Conservation (phyloP, 2,888 invertebrate genomes). For the Microplitis deprimator region DNA sequence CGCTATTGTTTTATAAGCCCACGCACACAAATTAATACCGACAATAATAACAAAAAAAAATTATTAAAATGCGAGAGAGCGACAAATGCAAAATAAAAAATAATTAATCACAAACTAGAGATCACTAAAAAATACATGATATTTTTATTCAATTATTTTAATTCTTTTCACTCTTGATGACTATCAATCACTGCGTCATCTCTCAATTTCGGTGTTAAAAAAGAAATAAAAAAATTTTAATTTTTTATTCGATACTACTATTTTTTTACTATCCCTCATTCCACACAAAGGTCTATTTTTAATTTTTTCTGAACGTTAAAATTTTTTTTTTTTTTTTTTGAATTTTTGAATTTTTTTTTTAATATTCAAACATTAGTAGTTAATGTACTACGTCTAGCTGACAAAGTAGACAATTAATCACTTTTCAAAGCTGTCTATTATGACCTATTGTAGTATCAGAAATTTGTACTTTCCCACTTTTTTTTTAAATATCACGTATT, state of each 20-base stretch:
- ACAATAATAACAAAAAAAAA: neutral
- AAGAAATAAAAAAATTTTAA: conserved; percentile 4
- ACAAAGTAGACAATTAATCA: neutral
- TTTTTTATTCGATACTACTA: conserved; percentile 20
- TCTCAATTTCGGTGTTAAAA: neutral
- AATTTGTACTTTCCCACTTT: conserved; percentile 4
- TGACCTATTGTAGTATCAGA: conserved; percentile 11
- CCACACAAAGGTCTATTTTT: neutral
- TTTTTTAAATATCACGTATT: neutral
- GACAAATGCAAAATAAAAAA: neutral
- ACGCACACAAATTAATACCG: conserved; percentile 13
- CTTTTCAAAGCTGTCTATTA: neutral
- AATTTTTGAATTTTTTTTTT: neutral
- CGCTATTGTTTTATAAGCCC: conserved; percentile 9
- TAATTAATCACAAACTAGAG: neutral
- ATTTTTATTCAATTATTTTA: neutral
- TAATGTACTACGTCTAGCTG: neutral
- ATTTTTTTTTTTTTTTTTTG: neutral
- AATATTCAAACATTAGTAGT: neutral
- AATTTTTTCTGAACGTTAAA: neutral
- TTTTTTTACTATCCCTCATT: conserved; percentile 17
- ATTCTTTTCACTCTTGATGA: neutral
- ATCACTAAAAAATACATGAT: neutral
- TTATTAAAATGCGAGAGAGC: neutral
- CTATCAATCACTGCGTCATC: conserved; percentile 6